These are phyloP conservation scores for Sphaeramia orbicularis DNA, from an alignment of 2,797 vertebrate species.

Conservation along the genomic window DNA sequence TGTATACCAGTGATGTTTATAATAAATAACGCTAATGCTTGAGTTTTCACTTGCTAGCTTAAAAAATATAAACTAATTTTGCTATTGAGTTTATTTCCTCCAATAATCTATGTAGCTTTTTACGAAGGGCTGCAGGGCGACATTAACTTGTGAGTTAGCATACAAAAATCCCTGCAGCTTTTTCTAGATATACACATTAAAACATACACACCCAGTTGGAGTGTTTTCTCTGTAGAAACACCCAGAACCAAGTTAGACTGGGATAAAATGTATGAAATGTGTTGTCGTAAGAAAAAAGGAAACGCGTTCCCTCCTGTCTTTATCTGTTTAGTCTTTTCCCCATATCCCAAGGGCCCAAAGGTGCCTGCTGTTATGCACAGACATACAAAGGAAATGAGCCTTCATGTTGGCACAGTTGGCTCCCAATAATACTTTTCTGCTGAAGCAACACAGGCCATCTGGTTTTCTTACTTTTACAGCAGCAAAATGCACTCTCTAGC, in stretches of 20 bases:
- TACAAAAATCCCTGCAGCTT: no score
- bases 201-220: no score
- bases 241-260: neutral
- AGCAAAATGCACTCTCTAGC: neutral
- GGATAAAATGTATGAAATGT: neutral
- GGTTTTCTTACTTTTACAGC: neutral
- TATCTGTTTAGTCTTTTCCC: slow-evolving; percentile 5
- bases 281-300: slow-evolving; percentile 8
- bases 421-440: slow-evolving; percentile 23
- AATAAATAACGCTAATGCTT: no score
- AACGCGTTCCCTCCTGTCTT: slow-evolving; percentile 15
- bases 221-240: no score
- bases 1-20: no score
- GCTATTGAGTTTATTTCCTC: no score
- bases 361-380: slow-evolving; percentile 29
- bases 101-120: no score
- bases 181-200: no score
- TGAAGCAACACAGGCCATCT: neutral
- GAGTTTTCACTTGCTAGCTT: no score
- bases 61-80: no score
- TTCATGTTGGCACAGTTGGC: neutral
- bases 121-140: no score
- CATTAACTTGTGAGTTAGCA: no score
- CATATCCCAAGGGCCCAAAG: slow-evolving; percentile 28
- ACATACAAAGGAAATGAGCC: slow-evolving; percentile 35